Conservation (phyloP, 2,113 vertebrate genomes). For the Emydura subglobosa region DNA sequence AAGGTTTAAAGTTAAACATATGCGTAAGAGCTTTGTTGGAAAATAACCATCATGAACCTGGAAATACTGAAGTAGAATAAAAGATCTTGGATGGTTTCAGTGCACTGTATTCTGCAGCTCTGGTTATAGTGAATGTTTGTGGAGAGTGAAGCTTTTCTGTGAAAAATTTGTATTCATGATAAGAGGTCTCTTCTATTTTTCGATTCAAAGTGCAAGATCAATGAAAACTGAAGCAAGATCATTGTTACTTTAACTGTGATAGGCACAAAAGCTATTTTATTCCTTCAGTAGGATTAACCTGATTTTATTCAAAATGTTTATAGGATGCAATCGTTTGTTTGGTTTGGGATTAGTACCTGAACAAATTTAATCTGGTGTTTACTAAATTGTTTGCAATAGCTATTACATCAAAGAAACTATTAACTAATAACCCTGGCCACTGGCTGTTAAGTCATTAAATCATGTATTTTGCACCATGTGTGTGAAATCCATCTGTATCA, state of each 20-base stretch:
- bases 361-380: neutral
- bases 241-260: neutral
- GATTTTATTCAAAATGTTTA: neutral
- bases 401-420: neutral
- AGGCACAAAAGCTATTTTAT: neutral
- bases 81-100: neutral
- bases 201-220: neutral
- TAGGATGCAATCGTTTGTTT: neutral
- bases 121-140: neutral
- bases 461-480: neutral
- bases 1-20: fast-evolving
- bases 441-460: neutral
- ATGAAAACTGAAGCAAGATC: neutral
- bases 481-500: neutral
- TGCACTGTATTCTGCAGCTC: neutral
- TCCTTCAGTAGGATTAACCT: neutral
- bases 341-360: neutral
- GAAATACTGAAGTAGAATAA: neutral
- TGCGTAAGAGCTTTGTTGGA: neutral
- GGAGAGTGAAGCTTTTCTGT: neutral
- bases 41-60: neutral
- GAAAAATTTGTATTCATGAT: neutral
- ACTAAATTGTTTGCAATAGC: neutral
- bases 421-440: neutral
- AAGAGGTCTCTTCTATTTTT: neutral